A percentile compares a stretch with the other conserved stretches of the same genome.
phyloP scores from a whole-genome alignment of 2,797 vertebrate species.

The Macroramphosus scolopax region DNA sequence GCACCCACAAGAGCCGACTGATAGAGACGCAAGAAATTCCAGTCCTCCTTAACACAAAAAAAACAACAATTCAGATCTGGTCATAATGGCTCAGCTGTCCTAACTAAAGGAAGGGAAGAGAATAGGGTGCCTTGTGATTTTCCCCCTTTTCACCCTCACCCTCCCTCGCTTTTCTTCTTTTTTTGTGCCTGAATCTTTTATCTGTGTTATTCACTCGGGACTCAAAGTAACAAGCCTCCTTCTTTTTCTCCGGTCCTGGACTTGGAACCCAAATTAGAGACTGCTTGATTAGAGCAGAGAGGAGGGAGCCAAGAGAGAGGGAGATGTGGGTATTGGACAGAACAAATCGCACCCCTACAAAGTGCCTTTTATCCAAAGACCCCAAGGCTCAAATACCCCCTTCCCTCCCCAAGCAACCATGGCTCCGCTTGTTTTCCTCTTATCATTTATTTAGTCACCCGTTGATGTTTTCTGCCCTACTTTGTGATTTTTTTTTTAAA shows the following conservation, averaged over 20 bases:
- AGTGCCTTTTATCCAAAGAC: slow-evolving; percentile 93
- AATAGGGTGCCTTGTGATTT: slow-evolving; percentile 96
- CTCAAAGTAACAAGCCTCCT: slow-evolving; percentile 93
- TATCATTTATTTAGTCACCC: slow-evolving; percentile 83
- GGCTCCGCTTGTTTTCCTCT: slow-evolving; percentile 81
- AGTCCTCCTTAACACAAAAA: slow-evolving; percentile 85
- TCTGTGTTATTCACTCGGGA: slow-evolving; percentile 94
- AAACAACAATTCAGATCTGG: slow-evolving; percentile 90
- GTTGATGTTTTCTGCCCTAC: slow-evolving; percentile 88
- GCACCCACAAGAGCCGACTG: slow-evolving; percentile 87
- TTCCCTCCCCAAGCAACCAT: slow-evolving; percentile 82
- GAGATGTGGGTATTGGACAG: slow-evolving; percentile 84
- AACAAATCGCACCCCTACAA: slow-evolving; percentile 89
- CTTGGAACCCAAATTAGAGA: slow-evolving; percentile 95
- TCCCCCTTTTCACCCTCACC: slow-evolving; percentile 75
- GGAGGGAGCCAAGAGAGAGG: slow-evolving; percentile 73
- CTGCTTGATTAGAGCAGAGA: slow-evolving; percentile 82
- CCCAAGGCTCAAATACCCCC: slow-evolving; percentile 76
- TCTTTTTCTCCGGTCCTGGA: slow-evolving; percentile 88
- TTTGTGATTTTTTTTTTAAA: slow-evolving; percentile 91
- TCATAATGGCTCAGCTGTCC: slow-evolving; percentile 98
- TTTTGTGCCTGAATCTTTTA: slow-evolving; percentile 93
- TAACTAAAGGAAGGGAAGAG: slow-evolving; percentile 91
- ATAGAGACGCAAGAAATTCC: slow-evolving; percentile 91
- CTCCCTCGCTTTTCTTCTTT: slow-evolving; percentile 70